A percentile compares a stretch with the other conserved stretches of the same genome.
phyloP scores from a whole-genome alignment of 23 tunicate species.

The Botrylloides violaceus region DNA sequence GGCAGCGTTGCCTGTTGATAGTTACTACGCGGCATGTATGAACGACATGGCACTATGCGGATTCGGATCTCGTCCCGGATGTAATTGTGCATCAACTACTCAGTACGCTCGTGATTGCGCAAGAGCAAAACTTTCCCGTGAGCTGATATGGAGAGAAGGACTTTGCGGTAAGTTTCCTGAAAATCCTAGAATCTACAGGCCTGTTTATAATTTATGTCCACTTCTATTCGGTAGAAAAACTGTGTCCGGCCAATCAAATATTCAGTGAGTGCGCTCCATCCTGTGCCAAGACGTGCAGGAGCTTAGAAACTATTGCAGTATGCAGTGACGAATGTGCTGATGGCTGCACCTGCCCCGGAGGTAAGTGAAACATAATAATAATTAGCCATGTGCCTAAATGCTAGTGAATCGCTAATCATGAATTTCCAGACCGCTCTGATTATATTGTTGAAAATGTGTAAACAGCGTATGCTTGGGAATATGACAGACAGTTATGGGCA shows the following conservation, averaged over 20 bases:
- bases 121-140: not conserved
- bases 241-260: not conserved
- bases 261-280: not conserved
- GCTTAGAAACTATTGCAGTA: not conserved
- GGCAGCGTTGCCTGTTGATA: not conserved
- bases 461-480: too few species aligned
- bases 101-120: not conserved
- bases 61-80: not conserved
- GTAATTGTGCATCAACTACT: not conserved
- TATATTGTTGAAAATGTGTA: too few species aligned
- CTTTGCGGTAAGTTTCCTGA: not conserved
- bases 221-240: not conserved
- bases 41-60: not conserved
- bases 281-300: not conserved
- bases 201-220: not conserved
- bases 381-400: too few species aligned
- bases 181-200: too few species aligned
- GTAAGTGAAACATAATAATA: too few species aligned
- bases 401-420: too few species aligned
- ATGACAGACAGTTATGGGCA: too few species aligned
- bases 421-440: too few species aligned
- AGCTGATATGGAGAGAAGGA: not conserved
- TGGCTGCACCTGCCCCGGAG: conserved; percentile 1
- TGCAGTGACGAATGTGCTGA: not conserved
- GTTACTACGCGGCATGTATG: not conserved